phyloP scores from a whole-genome alignment of 2,113 vertebrate genomes.

The Semnornis frantzii region DNA sequence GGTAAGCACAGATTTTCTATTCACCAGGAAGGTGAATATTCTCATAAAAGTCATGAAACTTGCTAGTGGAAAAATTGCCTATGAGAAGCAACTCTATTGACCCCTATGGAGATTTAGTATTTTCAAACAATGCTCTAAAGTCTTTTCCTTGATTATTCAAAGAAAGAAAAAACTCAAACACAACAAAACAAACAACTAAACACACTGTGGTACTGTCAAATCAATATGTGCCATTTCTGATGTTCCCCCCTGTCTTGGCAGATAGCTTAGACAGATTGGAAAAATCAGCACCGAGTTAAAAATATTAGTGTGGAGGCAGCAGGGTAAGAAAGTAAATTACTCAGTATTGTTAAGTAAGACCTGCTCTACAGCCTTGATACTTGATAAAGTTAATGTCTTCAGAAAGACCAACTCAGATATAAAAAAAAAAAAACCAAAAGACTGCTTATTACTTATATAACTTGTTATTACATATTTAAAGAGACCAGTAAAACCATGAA shows the following conservation, averaged over 20 bases:
- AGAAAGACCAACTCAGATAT: no score
- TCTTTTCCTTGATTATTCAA: background rate
- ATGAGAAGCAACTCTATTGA: conserved; percentile 12
- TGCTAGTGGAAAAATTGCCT: conserved; percentile 47
- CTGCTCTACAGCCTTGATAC: background rate
- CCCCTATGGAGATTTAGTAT: conserved; percentile 38
- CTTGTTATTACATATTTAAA: no score
- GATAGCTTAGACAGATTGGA: conserved; percentile 31
- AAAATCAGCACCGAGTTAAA: conserved; percentile 50
- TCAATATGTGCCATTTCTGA: conserved; percentile 18
- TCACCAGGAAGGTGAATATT: conserved; percentile 49
- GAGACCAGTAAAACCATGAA: no score
- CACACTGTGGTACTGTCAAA: background rate
- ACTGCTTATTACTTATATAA: no score
- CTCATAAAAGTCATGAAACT: conserved; percentile 48
- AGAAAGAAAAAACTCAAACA: no score
- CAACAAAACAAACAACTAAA: no score
- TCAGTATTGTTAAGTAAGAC: background rate
- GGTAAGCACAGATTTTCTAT: conserved; percentile 62
- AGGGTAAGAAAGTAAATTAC: background rate
- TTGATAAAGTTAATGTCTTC: background rate
- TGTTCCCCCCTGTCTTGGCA: conserved; percentile 27
- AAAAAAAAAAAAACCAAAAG: no score
- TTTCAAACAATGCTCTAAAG: conserved; percentile 27
- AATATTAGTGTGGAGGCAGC: conserved; percentile 42